These are phyloP conservation scores for Listronotus oregonensis DNA, from an alignment of 1,140 invertebrate genomes.

Conservation along the genomic window DNA sequence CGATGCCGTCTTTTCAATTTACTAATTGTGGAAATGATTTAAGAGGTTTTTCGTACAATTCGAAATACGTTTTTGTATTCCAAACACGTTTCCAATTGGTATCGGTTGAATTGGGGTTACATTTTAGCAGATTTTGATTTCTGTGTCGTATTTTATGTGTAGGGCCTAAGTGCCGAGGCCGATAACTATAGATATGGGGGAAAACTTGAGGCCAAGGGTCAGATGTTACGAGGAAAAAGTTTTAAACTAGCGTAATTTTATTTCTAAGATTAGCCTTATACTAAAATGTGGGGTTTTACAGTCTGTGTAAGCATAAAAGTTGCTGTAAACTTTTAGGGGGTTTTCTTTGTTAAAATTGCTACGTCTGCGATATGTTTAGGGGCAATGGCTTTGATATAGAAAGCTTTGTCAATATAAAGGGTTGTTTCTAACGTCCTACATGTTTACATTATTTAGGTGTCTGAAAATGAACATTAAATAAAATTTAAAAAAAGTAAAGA, in stretches of 20 bases:
- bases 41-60: constrained; percentile 3
- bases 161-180: not conserved
- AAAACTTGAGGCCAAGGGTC: constrained; percentile 16
- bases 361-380: too few relatives aligned
- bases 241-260: constrained; percentile 14
- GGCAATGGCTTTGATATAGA: too few relatives aligned
- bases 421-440: too few relatives aligned
- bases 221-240: constrained; percentile 24
- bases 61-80: constrained; percentile 14
- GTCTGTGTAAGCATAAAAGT: too few relatives aligned
- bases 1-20: constrained; percentile 7
- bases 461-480: too few relatives aligned
- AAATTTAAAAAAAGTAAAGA: too few relatives aligned
- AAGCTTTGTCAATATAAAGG: too few relatives aligned
- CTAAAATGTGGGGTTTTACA: too few relatives aligned
- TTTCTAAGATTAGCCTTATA: not conserved
- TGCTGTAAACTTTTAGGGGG: too few relatives aligned
- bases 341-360: too few relatives aligned
- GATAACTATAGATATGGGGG: constrained; percentile 11
- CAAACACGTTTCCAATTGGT: constrained; percentile 12
- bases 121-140: constrained; percentile 26
- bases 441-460: too few relatives aligned
- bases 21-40: constrained; percentile 13
- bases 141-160: constrained; percentile 19
- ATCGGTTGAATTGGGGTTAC: constrained; percentile 20